A percentile compares a stretch with the other conserved stretches of the same genome.
Evolutionary conservation across 2,113 vertebrate genomes (phyloP).

Genomic region (Paratilapia polleni): DNA sequence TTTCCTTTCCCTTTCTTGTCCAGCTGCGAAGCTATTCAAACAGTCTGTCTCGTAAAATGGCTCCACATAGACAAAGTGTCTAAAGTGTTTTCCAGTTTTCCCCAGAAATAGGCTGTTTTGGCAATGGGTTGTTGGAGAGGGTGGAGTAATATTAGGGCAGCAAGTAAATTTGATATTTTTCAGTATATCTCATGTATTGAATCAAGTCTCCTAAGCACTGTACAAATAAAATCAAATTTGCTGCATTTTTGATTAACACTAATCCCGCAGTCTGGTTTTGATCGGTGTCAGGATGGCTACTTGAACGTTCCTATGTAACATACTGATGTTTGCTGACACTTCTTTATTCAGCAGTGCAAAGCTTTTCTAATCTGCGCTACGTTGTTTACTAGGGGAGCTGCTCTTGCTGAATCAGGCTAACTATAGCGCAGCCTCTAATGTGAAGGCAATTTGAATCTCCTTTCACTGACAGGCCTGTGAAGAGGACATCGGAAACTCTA

Average conservation of each 20-base stretch:
- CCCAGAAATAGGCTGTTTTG: neutral
- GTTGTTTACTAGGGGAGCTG: neutral
- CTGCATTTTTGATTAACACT: neutral
- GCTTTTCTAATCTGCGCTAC: neutral
- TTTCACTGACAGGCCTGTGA: conserved; percentile 30
- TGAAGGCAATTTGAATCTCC: conserved; percentile 58
- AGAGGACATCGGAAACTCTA: conserved; percentile 56
- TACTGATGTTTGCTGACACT: neutral
- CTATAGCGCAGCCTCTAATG: conserved; percentile 27
- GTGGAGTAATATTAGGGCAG: neutral
- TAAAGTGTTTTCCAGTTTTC: neutral
- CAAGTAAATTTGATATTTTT: neutral
- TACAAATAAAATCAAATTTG: neutral
- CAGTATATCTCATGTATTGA: neutral
- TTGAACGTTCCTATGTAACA: neutral
- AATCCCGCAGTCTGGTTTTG: neutral
- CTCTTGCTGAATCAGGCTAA: conserved; percentile 32
- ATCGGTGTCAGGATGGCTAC: neutral
- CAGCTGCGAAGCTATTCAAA: conserved; percentile 65
- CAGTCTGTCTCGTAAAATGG: conserved; percentile 48
- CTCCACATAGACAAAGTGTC: conserved; percentile 44
- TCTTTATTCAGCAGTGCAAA: neutral
- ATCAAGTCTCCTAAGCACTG: neutral
- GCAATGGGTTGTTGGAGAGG: neutral
- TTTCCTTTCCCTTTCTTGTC: conserved; percentile 49